phyloP scores from a whole-genome alignment of 2,797 vertebrate genomes.

The Molossus molossus region DNA sequence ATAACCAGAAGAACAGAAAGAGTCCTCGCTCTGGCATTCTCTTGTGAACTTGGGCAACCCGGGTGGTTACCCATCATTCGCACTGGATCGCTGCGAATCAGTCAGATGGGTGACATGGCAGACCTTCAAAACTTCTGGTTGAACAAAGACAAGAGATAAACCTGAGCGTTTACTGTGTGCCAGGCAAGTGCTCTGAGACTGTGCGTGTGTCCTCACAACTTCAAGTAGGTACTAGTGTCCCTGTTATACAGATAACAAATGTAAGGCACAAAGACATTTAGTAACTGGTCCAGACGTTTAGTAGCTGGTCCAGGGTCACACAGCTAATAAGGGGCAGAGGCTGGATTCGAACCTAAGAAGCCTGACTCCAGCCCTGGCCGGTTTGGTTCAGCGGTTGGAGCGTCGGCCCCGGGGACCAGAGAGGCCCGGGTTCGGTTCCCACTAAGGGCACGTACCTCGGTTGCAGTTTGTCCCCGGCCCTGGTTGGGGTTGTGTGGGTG shows the following conservation, averaged over 20 bases:
- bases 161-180: neutral
- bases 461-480: no score
- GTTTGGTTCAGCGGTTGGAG: no score
- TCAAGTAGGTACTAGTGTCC: neutral
- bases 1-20: conserved; percentile 12
- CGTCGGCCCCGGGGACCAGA: no score
- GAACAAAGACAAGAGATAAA: conserved; percentile 22
- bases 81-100: neutral
- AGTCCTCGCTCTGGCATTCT: neutral
- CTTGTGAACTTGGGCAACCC: neutral
- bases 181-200: neutral
- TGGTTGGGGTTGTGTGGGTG: no score
- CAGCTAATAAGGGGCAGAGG: neutral
- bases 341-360: neutral
- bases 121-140: conserved; percentile 10
- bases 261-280: neutral
- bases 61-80: neutral
- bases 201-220: neutral
- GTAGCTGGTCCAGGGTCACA: neutral
- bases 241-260: neutral
- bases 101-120: neutral
- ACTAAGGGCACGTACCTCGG: no score
- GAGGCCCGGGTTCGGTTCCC: no score
- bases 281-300: neutral
- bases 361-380: neutral